Evolutionary conservation across 2,888 invertebrate genomes (phyloP).

Genomic region (Bursaphelenchus okinawaensis): DNA sequence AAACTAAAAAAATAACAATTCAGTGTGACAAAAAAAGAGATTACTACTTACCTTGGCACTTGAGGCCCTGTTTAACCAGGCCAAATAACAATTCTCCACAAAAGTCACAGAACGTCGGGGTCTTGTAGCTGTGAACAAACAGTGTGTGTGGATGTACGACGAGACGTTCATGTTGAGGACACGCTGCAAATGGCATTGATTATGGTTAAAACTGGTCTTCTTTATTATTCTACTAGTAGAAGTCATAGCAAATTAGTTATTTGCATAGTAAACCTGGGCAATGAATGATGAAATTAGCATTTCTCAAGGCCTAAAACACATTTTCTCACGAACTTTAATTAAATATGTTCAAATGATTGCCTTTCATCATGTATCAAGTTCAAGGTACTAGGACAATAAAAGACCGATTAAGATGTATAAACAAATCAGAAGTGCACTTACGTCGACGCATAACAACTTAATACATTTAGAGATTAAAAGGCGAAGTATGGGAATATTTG

Average conservation of each 20-base stretch:
- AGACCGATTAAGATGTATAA: too few relatives aligned
- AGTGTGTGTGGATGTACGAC: constrained; percentile 78
- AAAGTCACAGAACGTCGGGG: constrained; percentile 95
- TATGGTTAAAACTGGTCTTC: too few relatives aligned
- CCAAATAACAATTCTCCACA: constrained; percentile 99
- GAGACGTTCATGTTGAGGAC: constrained; percentile 62
- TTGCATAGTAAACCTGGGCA: too few relatives aligned
- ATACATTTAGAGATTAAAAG: constrained; percentile 1
- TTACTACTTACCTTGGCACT: constrained; percentile 81
- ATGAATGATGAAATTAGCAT: too few relatives aligned
- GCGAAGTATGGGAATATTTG: neutral
- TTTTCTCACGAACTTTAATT: too few relatives aligned
- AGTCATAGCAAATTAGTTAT: too few relatives aligned
- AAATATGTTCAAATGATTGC: too few relatives aligned
- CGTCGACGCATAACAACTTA: neutral
- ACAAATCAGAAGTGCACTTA: neutral
- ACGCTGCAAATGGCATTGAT: constrained; percentile 50
- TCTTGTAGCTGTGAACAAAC: constrained; percentile 93
- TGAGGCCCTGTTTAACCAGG: constrained; percentile 91
- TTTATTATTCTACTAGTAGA: too few relatives aligned
- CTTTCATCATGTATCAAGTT: too few relatives aligned
- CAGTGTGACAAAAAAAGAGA: constrained; percentile 72
- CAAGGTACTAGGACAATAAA: too few relatives aligned
- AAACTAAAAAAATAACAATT: neutral
- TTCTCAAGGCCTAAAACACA: too few relatives aligned